Conservation (phyloP, 2,888 invertebrate genomes). For the Scaptomyza parva region DNA sequence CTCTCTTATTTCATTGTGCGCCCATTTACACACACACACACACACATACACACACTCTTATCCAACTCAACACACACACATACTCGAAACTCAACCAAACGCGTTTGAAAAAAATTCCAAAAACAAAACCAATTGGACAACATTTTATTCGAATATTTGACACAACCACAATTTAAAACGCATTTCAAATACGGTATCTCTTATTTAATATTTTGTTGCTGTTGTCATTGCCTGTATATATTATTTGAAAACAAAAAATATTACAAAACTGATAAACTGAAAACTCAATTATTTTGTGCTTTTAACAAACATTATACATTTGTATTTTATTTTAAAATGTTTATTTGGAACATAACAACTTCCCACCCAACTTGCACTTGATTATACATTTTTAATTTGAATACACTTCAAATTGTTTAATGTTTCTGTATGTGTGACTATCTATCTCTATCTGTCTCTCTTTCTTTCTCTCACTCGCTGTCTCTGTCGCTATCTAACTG, state of each 20-base stretch:
- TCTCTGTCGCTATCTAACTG: conserved; percentile 71
- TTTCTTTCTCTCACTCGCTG: conserved; percentile 70
- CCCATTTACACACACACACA: conserved; percentile 32
- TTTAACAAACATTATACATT: conserved; percentile 10
- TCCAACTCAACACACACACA: conserved; percentile 26
- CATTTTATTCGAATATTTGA: conserved; percentile 18
- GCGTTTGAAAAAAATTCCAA: conserved; percentile 64
- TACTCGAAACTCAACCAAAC: conserved; percentile 35
- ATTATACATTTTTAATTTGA: conserved; percentile 25
- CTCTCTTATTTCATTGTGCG: conserved; percentile 77
- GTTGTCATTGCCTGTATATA: conserved; percentile 40
- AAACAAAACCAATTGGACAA: conserved; percentile 42
- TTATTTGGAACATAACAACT: conserved; percentile 16
- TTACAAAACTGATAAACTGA: conserved; percentile 8
- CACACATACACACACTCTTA: conserved; percentile 22
- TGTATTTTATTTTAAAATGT: conserved; percentile 13
- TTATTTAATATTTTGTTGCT: conserved; percentile 13
- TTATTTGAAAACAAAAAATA: neutral
- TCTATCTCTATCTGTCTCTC: conserved; percentile 67
- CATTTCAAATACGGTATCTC: conserved; percentile 11
- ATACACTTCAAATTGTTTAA: conserved; percentile 50
- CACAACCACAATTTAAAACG: conserved; percentile 29
- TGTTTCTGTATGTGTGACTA: conserved; percentile 72
- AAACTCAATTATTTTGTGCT: conserved; percentile 30
- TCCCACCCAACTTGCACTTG: conserved; percentile 28